Conservation (phyloP, 1,140 invertebrate genomes). For the Euwallacea fornicatus region DNA sequence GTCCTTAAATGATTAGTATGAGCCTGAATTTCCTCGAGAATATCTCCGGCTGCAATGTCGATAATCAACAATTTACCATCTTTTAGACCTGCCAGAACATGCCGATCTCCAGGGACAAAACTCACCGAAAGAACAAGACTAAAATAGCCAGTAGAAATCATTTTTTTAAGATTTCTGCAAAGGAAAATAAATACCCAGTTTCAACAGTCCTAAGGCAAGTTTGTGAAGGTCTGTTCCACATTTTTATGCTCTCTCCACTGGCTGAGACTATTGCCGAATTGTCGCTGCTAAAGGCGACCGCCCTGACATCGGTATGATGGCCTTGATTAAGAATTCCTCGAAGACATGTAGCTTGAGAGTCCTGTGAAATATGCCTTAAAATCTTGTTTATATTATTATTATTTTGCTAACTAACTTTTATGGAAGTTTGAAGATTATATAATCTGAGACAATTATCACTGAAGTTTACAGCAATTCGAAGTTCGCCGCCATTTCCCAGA, state of each 20-base stretch:
- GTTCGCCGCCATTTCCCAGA: conserved; percentile 66
- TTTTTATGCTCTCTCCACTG: conserved; percentile 83
- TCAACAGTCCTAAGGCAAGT: conserved; percentile 80
- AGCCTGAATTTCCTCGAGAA: conserved; percentile 77
- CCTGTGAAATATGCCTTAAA: conserved; percentile 28
- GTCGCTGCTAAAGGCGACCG: conserved; percentile 89
- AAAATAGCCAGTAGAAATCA: neutral
- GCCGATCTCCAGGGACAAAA: conserved; percentile 90
- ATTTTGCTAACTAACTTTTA: conserved; percentile 47
- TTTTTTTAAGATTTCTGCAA: neutral
- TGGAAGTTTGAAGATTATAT: conserved; percentile 59
- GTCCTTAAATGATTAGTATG: conserved; percentile 80
- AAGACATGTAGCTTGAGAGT: conserved; percentile 58
- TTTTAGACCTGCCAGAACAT: conserved; percentile 87
- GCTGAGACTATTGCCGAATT: conserved; percentile 83
- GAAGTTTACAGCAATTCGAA: conserved; percentile 66
- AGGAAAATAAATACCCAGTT: conserved; percentile 55
- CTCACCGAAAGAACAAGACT: neutral
- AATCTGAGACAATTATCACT: conserved; percentile 72
- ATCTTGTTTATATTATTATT: too few relatives aligned
- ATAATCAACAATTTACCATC: conserved; percentile 84
- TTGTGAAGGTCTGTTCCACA: conserved; percentile 88
- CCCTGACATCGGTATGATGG: conserved; percentile 86
- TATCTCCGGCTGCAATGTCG: conserved; percentile 78
- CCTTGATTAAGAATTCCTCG: conserved; percentile 61